These are phyloP conservation scores for Tenualosa ilisha DNA, from an alignment of 2,797 vertebrate genomes.

Conservation along the genomic window DNA sequence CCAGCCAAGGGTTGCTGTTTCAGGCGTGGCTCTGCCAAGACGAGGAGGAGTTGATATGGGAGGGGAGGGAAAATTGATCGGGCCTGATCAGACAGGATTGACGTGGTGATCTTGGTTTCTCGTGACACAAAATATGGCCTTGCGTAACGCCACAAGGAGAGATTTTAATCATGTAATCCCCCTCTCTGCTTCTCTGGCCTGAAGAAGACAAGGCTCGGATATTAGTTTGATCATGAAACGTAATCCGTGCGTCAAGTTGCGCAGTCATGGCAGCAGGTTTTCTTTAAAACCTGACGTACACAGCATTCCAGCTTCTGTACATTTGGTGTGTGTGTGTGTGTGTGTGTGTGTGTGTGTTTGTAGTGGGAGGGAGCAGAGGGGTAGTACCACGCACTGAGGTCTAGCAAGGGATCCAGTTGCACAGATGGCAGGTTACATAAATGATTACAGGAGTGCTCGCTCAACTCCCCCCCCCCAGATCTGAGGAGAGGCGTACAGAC, in stretches of 20 bases:
- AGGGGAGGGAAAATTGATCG: background rate
- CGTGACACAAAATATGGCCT: background rate
- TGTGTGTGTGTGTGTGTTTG: background rate
- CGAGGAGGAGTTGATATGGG: background rate
- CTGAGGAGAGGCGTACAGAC: background rate
- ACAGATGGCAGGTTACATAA: constrained; percentile 20
- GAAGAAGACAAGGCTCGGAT: background rate
- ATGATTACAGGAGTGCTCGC: background rate
- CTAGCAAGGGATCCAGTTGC: constrained; percentile 4
- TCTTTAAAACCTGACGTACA: background rate
- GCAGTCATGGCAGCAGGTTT: background rate
- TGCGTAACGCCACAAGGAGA: background rate
- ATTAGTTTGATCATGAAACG: background rate
- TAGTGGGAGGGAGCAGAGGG: too few species aligned
- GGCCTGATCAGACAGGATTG: background rate
- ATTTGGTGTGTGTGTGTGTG: background rate
- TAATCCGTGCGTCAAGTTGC: background rate
- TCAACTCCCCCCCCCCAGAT: background rate
- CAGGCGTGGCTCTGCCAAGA: background rate
- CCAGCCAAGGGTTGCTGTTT: background rate
- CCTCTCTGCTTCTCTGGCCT: background rate
- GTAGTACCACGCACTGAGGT: background rate
- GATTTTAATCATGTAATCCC: constrained; percentile 5
- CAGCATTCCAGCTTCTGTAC: background rate
- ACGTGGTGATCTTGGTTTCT: background rate